Conservation (phyloP, 1,140 invertebrate species). For the Paralvinella palmiformis region DNA sequence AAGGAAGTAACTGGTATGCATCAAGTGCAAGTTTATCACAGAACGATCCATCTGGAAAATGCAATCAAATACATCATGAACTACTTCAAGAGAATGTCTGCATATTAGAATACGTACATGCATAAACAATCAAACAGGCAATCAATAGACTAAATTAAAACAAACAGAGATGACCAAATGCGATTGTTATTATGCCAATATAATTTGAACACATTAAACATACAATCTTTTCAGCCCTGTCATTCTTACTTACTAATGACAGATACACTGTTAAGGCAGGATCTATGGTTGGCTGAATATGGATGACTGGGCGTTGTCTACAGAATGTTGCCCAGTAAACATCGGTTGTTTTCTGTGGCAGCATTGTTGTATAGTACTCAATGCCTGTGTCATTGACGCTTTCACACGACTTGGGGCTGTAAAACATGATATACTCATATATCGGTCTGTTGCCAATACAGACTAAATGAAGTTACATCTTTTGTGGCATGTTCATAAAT, state of each 20-base stretch:
- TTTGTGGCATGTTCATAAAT: too few species aligned
- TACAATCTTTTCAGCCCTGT: too few species aligned
- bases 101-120: conserved; percentile 20
- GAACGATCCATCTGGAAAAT: conserved; percentile 44
- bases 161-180: too few species aligned
- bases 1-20: conserved; percentile 51
- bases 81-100: conserved; percentile 4
- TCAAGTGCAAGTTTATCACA: conserved; percentile 48
- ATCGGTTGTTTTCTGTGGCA: conserved; percentile 17
- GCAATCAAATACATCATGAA: conserved; percentile 3
- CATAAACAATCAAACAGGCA: too few species aligned
- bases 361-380: conserved; percentile 25
- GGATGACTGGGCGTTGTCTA: conserved; percentile 23
- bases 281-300: conserved; percentile 28
- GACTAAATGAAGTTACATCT: too few species aligned
- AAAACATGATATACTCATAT: too few species aligned
- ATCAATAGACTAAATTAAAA: too few species aligned
- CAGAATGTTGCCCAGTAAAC: conserved; percentile 19
- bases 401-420: conserved; percentile 22
- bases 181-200: too few species aligned
- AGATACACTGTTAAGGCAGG: conserved; percentile 39
- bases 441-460: too few species aligned
- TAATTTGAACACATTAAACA: too few species aligned
- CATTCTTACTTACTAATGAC: conserved; percentile 30
- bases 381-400: conserved; percentile 21